These are phyloP conservation scores for Hipparchia semele DNA, from an alignment of 2,888 invertebrate genomes.

Conservation along the genomic window DNA sequence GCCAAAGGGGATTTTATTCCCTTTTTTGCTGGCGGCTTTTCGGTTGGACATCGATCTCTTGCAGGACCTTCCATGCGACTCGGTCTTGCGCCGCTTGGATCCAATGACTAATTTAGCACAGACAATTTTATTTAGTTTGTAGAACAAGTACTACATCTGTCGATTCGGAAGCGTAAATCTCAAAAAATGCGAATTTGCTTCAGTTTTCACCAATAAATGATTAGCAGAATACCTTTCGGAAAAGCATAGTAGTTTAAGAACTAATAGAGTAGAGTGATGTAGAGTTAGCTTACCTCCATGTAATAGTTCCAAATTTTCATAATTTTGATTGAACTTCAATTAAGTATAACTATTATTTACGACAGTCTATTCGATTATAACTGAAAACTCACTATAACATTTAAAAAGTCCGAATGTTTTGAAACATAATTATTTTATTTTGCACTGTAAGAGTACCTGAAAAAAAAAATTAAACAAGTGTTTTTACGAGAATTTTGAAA, in stretches of 20 bases:
- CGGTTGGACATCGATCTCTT: too few relatives aligned
- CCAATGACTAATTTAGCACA: too few relatives aligned
- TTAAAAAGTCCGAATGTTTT: constrained; percentile 1
- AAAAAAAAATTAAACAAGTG: not conserved
- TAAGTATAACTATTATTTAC: not conserved
- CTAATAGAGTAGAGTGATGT: not conserved
- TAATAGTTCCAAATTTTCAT: constrained; percentile 79
- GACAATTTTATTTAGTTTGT: too few relatives aligned
- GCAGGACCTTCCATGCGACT: too few relatives aligned
- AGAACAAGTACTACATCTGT: too few relatives aligned
- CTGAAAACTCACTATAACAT: constrained; percentile 7
- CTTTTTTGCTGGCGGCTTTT: not conserved
- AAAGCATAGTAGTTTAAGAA: not conserved
- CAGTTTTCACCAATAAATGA: too few relatives aligned
- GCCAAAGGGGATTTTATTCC: constrained; percentile 28
- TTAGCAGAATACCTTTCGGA: too few relatives aligned
- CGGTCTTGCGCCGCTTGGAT: too few relatives aligned
- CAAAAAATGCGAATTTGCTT: too few relatives aligned
- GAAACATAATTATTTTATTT: not conserved
- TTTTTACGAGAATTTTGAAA: too few relatives aligned
- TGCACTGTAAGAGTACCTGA: constrained; percentile 18
- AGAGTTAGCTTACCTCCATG: constrained; percentile 64
- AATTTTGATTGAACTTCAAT: constrained; percentile 49
- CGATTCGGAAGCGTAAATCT: too few relatives aligned
- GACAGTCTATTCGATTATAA: constrained; percentile 7